Evolutionary conservation across 2,888 invertebrate species (phyloP).

Genomic region (Meandrusa payeni): DNA sequence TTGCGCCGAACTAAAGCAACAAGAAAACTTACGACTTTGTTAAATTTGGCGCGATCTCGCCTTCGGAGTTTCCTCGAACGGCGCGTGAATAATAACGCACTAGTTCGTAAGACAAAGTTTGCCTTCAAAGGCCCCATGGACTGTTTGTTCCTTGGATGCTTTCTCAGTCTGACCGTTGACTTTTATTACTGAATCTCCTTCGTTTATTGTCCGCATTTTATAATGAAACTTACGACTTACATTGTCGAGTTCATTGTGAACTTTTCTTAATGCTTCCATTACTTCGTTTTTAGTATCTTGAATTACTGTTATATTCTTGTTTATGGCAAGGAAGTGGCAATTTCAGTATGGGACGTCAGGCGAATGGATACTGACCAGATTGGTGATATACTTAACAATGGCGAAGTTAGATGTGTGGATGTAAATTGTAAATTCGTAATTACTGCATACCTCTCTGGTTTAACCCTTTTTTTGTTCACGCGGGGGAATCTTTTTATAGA

Average conservation of each 20-base stretch:
- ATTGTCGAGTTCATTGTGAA: neutral
- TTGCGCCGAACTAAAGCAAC: neutral
- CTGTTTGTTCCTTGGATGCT: constrained; percentile 9
- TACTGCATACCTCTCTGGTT: too few relatives aligned
- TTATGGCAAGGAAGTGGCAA: too few relatives aligned
- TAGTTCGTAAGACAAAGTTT: constrained; percentile 16
- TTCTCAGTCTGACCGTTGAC: constrained; percentile 8
- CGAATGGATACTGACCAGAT: too few relatives aligned
- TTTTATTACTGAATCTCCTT: constrained; percentile 10
- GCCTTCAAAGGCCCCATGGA: constrained; percentile 8
- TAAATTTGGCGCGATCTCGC: constrained; percentile 1
- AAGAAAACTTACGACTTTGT: constrained; percentile 14
- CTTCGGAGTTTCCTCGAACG: constrained; percentile 9
- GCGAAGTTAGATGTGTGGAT: too few relatives aligned
- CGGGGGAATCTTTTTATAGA: too few relatives aligned
- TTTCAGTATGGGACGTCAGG: too few relatives aligned
- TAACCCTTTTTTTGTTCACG: too few relatives aligned
- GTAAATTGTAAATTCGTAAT: too few relatives aligned
- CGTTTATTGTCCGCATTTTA: constrained; percentile 1
- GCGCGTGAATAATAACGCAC: constrained; percentile 16
- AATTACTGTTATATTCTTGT: too few relatives aligned
- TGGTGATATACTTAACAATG: too few relatives aligned
- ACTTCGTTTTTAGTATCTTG: too few relatives aligned
- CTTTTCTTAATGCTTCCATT: neutral
- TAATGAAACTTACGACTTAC: constrained; percentile 1